Base-by-base conservation (phyloP, 2,797 vertebrate genomes). In the Nasua narica region DNA sequence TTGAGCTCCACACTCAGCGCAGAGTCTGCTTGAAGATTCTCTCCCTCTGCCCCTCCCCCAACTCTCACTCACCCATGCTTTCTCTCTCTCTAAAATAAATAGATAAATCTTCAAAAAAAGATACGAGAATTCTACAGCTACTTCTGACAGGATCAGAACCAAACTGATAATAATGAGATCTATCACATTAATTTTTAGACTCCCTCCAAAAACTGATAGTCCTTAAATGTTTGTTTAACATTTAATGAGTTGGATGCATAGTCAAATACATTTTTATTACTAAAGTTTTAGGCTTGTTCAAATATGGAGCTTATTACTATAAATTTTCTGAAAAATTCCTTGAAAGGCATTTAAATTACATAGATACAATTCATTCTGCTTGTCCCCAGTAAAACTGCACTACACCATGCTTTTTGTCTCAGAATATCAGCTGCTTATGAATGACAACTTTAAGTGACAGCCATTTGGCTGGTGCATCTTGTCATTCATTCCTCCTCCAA, bases 211-310 rank as follows among this genome's bases (percentile, higher is more conserved):
- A 77, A 37, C 27, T 2, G 0, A 58, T 18, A 27, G 5, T 27
- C 25, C 9, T 69, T 60, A 67, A 65, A 9, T 69, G 1, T 29
- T 91, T 54, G 8, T 83, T 94, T 32, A 82, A 54, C 16, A 56
- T 93, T 52, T 56, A 52, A 81, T 96, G 78, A 82, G 5, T 67
- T 93, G 54, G 16, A 9, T 69, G 11, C 25, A 82, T 60, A 48
- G 16, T 79, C 5, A 78, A 91, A 86, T 43, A 11, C 9, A 40
- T n/a, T 48, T 91, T 19, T 70, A 70, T 65, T 74, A 32, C 21
- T 54, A 48, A 83, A 79, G 5, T 78, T 70, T 60, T 85, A 62
- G 40, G 23, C 14, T 13, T 54, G 21, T 78, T 91, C 12, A 60
- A 52, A 88, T 85, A 87, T 56, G 18, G 5, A 76, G 23, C 58